Evolutionary conservation across 2,888 invertebrate genomes (phyloP), one percentile per base, ranked within the genome.

Genomic region (Gandaritis pyraliata): DNA sequence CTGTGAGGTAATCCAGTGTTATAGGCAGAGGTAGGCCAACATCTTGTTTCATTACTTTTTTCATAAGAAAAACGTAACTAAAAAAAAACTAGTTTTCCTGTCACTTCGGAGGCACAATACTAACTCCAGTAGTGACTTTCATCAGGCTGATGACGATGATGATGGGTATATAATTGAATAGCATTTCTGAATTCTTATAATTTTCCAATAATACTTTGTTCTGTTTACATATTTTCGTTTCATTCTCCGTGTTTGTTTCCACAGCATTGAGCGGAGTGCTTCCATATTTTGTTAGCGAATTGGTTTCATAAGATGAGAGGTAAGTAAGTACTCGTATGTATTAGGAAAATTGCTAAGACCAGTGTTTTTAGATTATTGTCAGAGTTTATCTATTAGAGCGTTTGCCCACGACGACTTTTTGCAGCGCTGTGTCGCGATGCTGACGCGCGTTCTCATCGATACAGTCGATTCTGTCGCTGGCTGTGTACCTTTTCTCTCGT

Each of bases 231-330:
- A 64, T 90, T 89, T 85, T 85, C 76, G 59, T 89, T 89, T 79
- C 87, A 90, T 88, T 81, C 83, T 76, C 81, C 64, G 60, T 85
- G 83, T 87, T 86, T 86, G 81, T 81, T 73, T 83, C 77, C 73
- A 67, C 70, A 62, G 70, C 58, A 70, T 62, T 58, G 64, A 63
- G 51, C 63, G 55, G 66, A 82, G 80, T 78, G 78, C 66, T 68
- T 65, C 68, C 69, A 68, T 88, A 82, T 88, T 88, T 85, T 87
- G 80, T 63, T 80, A 79, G 58, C 71, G 76, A 85, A 87, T 87
- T 85, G 86, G 61, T 71, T 75, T 70, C 61, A 47, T 59, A 55
- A 56, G 55, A 60, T 41, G 29, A 50, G 33, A 58, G 39, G 55
- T n/a, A n/a, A n/a, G n/a, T n/a, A n/a, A n/a, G n/a, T 54, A 61